Conservation (phyloP, 35 echinoderm and acorn worm genomes). For the Lytechinus variegatus region DNA sequence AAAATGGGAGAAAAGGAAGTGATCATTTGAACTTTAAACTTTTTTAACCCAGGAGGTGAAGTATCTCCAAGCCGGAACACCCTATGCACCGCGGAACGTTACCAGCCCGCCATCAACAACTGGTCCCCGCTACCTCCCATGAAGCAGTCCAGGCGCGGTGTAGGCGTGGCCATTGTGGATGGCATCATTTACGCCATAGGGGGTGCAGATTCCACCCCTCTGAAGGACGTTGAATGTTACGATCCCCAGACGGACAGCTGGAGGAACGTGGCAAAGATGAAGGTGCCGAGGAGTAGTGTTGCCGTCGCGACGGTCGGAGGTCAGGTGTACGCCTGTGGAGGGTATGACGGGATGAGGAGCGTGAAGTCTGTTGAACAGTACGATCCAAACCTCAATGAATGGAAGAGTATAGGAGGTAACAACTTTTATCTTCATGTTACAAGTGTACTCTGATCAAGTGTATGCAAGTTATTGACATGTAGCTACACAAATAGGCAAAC, state of each 20-base stretch:
- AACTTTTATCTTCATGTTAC: too few relatives aligned
- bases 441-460: too few relatives aligned
- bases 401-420: conserved; percentile 75
- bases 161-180: conserved; percentile 71
- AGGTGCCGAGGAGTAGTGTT: conserved; percentile 86
- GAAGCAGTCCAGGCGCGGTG: conserved; percentile 69
- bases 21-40: too few relatives aligned
- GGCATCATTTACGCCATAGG: conserved; percentile 88
- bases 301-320: conserved; percentile 76
- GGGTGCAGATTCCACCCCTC: conserved; percentile 70
- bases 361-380: conserved; percentile 84
- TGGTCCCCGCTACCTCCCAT: conserved; percentile 83
- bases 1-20: too few relatives aligned
- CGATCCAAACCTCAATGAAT: conserved; percentile 88
- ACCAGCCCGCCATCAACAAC: conserved; percentile 81
- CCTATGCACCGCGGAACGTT: conserved; percentile 72
- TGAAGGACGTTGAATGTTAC: conserved; percentile 85
- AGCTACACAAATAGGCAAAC: too few relatives aligned
- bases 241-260: conserved; percentile 82
- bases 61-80: conserved; percentile 71
- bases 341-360: conserved; percentile 92
- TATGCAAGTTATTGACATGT: too few relatives aligned
- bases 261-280: conserved; percentile 80
- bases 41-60: conserved; percentile 74
- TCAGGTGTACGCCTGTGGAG: conserved; percentile 87